Evolutionary conservation across 2,888 invertebrate genomes (phyloP).

Genomic region (Eristalinus aeneus): DNA sequence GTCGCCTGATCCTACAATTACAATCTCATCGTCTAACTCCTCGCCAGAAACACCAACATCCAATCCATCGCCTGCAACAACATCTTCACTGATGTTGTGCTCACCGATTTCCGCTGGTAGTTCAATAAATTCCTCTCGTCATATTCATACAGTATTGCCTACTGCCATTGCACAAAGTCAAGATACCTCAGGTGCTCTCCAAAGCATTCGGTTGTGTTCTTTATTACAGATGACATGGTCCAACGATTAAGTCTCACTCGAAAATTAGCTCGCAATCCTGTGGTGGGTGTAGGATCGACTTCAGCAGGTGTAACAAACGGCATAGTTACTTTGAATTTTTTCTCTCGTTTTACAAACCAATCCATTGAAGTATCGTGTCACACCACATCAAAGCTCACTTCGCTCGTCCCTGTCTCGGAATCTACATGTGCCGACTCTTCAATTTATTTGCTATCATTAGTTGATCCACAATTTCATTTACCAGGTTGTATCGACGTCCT

Average conservation of each 20-base stretch:
- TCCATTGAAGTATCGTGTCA: neutral
- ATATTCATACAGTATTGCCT: constrained; percentile 3
- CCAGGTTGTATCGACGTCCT: neutral
- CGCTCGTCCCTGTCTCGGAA: neutral
- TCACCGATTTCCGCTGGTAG: too few relatives aligned
- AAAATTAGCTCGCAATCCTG: neutral
- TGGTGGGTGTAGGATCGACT: too few relatives aligned
- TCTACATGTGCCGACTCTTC: neutral
- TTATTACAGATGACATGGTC: neutral
- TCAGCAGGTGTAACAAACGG: neutral
- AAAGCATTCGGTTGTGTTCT: neutral
- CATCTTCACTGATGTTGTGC: too few relatives aligned
- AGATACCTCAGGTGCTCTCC: neutral
- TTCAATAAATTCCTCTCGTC: too few relatives aligned
- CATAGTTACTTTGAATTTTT: neutral
- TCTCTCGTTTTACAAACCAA: neutral
- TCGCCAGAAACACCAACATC: neutral
- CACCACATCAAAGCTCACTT: neutral
- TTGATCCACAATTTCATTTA: neutral
- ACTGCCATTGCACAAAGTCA: constrained; percentile 1
- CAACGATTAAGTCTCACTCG: neutral
- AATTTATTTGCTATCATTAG: neutral
- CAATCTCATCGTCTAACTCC: too few relatives aligned
- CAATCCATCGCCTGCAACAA: too few relatives aligned
- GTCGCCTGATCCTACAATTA: too few relatives aligned